phyloP scores from a whole-genome alignment of 2,797 vertebrate genomes.

The Sebastes paucispinis region DNA sequence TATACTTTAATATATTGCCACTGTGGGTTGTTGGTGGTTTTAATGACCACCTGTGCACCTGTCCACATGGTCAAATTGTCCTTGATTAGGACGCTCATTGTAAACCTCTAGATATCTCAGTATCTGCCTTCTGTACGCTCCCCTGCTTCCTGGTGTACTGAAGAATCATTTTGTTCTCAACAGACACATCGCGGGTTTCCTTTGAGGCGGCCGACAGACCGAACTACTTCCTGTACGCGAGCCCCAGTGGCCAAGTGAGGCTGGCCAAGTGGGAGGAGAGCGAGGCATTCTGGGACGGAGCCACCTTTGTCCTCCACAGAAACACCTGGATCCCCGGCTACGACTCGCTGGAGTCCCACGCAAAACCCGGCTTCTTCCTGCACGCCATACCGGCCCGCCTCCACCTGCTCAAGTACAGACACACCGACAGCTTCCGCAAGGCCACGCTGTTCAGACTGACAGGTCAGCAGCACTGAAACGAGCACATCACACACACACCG shows the following conservation, averaged over 20 bases:
- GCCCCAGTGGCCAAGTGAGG: constrained; percentile 80
- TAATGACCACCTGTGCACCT: too few relatives aligned
- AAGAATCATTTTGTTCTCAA: background rate
- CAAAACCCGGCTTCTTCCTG: constrained; percentile 89
- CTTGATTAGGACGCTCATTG: too few relatives aligned
- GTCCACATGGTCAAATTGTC: too few relatives aligned
- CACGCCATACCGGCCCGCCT: constrained; percentile 77
- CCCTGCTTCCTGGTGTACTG: background rate
- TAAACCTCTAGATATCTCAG: background rate
- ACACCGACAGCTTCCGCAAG: constrained; percentile 86
- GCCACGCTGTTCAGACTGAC: constrained; percentile 89
- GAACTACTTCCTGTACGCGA: constrained; percentile 89
- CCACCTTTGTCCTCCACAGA: constrained; percentile 90
- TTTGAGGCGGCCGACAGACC: constrained; percentile 91
- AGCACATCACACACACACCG: background rate
- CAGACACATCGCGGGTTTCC: constrained; percentile 90
- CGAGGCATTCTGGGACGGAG: constrained; percentile 83
- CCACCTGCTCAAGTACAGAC: constrained; percentile 86
- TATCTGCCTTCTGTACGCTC: background rate
- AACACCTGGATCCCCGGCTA: constrained; percentile 89
- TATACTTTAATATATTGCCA: too few relatives aligned
- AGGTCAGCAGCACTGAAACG: constrained; percentile 76
- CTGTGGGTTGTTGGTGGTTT: too few relatives aligned
- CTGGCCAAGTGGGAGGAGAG: constrained; percentile 88
- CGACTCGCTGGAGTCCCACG: constrained; percentile 90